Conservation (phyloP, 2,888 invertebrate species). For the Agrochola macilenta region DNA sequence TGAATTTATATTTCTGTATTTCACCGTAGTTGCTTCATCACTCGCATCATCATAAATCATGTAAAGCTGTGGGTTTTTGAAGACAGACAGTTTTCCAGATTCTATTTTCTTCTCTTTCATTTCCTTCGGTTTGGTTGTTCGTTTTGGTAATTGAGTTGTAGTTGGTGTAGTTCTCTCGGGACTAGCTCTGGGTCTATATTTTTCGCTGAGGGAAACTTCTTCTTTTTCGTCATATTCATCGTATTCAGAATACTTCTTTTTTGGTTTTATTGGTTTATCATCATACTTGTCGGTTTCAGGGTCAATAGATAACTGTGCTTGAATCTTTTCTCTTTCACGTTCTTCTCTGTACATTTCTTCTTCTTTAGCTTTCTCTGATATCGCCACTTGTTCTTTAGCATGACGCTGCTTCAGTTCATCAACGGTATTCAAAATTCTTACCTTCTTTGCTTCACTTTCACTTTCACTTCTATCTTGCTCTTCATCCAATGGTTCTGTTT, state of each 20-base stretch:
- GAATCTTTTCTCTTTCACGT: slow-evolving; percentile 74
- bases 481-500: slow-evolving; percentile 68
- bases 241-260: slow-evolving; percentile 71
- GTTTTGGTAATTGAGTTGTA: slow-evolving; percentile 60
- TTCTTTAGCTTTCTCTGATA: slow-evolving; percentile 83
- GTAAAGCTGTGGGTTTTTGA: slow-evolving; percentile 82
- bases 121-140: slow-evolving; percentile 56
- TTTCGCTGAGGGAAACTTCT: slow-evolving; percentile 71
- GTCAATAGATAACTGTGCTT: slow-evolving; percentile 55
- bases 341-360: slow-evolving; percentile 83
- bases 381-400: slow-evolving; percentile 80
- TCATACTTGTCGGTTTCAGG: slow-evolving; percentile 74
- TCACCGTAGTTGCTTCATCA: slow-evolving; percentile 62
- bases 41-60: slow-evolving; percentile 77
- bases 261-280: slow-evolving; percentile 45
- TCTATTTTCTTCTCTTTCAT: slow-evolving; percentile 69
- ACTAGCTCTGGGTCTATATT: slow-evolving; percentile 72
- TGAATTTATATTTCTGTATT: slow-evolving; percentile 26
- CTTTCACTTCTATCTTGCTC: slow-evolving; percentile 75
- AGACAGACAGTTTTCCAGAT: slow-evolving; percentile 81
- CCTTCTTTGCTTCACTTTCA: slow-evolving; percentile 83
- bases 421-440: slow-evolving; percentile 81
- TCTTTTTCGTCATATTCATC: slow-evolving; percentile 81
- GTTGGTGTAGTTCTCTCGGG: slow-evolving; percentile 59
- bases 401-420: slow-evolving; percentile 85